phyloP scores from a whole-genome alignment of 2,113 vertebrate genomes.

The Centropus bengalensis region DNA sequence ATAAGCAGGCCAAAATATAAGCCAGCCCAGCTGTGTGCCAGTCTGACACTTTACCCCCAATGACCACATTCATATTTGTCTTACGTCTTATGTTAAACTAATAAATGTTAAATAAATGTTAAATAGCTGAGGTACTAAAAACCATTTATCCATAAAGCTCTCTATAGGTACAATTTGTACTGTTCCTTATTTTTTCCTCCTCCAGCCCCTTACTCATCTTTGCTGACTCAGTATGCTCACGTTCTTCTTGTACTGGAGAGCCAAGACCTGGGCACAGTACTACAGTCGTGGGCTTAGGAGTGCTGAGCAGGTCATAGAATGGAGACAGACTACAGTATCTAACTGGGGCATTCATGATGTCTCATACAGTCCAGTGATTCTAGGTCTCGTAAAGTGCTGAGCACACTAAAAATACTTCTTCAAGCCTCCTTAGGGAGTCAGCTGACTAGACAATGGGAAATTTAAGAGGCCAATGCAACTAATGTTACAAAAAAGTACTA shows the following conservation, averaged over 20 bases:
- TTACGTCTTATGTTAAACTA: not conserved
- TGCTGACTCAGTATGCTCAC: not conserved
- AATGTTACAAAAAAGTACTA: not conserved
- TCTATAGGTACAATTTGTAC: not conserved
- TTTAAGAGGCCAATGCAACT: not conserved
- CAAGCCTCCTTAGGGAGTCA: not conserved
- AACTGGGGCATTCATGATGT: not conserved
- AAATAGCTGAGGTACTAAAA: not conserved
- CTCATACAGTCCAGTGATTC: not conserved
- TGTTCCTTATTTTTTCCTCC: not conserved
- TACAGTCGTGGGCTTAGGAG: not conserved
- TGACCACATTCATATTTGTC: not conserved
- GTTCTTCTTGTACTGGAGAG: not conserved
- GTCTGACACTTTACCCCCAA: not conserved
- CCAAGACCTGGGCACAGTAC: not conserved
- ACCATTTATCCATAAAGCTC: not conserved
- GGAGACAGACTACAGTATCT: not conserved
- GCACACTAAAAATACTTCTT: not conserved
- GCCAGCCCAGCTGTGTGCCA: not conserved
- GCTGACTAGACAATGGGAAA: not conserved
- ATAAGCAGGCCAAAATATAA: not conserved
- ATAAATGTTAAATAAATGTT: too few species aligned
- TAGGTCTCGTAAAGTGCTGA: not conserved
- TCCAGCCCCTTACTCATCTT: not conserved
- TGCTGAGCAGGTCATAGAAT: fast-evolving